Evolutionary conservation across 2,797 vertebrate species (phyloP).

Genomic region (Apogon hyalosoma): DNA sequence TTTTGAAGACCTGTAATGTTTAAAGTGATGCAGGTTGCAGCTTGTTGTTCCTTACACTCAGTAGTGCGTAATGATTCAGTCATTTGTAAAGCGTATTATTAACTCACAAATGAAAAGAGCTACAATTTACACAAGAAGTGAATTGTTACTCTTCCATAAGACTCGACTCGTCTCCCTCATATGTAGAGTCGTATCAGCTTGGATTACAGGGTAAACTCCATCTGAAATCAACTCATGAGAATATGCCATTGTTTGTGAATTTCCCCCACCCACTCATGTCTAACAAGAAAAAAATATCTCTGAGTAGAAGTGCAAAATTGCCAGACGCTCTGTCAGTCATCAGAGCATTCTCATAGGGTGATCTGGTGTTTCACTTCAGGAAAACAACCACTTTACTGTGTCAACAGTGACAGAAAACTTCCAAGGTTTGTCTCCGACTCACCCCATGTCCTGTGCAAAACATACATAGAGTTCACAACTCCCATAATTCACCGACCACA

Average conservation of each 20-base stretch:
- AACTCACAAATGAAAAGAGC: background rate
- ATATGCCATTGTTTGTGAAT: conserved; percentile 34
- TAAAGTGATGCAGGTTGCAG: conserved; percentile 47
- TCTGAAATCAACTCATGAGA: background rate
- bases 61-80: conserved; percentile 31
- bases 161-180: too few species aligned
- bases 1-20: conserved; percentile 36
- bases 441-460: conserved; percentile 47
- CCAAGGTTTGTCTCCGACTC: conserved; percentile 71
- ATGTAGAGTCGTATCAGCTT: too few species aligned
- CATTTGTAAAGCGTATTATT: conserved; percentile 1
- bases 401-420: conserved; percentile 78
- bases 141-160: too few species aligned
- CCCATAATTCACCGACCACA: conserved; percentile 42
- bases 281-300: conserved; percentile 47
- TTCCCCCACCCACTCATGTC: conserved; percentile 43
- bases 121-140: background rate
- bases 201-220: too few species aligned
- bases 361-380: conserved; percentile 58
- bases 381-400: conserved; percentile 73
- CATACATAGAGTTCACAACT: conserved; percentile 36
- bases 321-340: conserved; percentile 63
- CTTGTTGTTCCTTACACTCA: conserved; percentile 42
- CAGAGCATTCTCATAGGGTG: conserved; percentile 46
- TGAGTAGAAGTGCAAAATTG: conserved; percentile 38